phyloP scores from a whole-genome alignment of 2,113 vertebrate genomes.

The Loxodonta africana region DNA sequence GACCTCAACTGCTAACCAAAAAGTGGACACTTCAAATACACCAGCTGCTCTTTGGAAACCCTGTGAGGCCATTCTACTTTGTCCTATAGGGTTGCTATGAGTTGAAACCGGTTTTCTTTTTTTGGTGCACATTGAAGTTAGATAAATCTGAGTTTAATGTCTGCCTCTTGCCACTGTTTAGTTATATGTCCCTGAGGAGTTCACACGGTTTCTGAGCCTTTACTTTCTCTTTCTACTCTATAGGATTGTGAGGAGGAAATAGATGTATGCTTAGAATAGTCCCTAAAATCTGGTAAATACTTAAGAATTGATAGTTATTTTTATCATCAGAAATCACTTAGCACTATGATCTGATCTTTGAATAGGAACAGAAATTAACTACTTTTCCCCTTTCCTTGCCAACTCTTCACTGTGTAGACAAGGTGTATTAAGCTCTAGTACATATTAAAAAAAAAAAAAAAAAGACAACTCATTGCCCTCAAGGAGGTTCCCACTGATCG shows the following conservation, averaged over 20 bases:
- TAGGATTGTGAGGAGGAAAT: neutral
- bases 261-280: neutral
- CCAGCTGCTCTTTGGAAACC: no score
- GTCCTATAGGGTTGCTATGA: no score
- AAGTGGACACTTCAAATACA: no score
- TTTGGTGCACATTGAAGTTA: neutral
- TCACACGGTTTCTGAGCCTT: neutral
- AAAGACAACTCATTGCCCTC: no score
- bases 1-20: no score
- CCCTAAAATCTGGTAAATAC: neutral
- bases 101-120: no score
- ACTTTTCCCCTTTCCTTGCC: neutral
- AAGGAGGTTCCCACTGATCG: no score
- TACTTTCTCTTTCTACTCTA: neutral
- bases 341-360: neutral
- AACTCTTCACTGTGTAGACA: neutral
- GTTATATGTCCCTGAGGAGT: neutral
- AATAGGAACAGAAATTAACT: neutral
- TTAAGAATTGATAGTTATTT: neutral
- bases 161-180: neutral
- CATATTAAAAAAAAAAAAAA: no score
- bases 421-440: neutral
- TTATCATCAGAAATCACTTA: neutral
- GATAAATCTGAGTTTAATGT: neutral
- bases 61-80: no score